phyloP scores from a whole-genome alignment of 2,113 vertebrate species.

The Engraulis encrasicolus region DNA sequence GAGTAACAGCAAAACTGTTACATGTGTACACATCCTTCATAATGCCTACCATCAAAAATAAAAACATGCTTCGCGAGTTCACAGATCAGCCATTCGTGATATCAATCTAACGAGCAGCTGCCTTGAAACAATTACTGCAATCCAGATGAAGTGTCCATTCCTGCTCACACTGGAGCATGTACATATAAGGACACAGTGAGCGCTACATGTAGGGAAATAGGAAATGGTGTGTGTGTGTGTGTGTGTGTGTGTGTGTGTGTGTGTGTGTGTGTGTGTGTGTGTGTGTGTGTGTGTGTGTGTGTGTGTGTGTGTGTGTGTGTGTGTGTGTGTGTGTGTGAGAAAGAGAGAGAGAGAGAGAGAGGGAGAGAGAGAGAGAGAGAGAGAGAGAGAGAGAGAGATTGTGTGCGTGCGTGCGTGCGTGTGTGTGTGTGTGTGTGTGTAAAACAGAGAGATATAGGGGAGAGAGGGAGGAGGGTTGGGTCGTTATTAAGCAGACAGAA shows the following conservation, averaged over 20 bases:
- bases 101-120: conserved; percentile 56
- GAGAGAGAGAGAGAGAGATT: too few species aligned
- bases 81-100: too few species aligned
- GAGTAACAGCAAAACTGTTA: too few species aligned
- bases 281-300: not conserved
- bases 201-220: not conserved
- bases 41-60: too few species aligned
- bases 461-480: too few species aligned
- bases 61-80: too few species aligned
- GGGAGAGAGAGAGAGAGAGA: not conserved
- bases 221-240: not conserved
- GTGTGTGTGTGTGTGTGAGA: too few species aligned
- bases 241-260: conserved; percentile 16
- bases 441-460: not conserved
- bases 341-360: not conserved
- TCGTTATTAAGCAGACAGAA: too few species aligned
- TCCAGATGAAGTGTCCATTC: conserved; percentile 63
- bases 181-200: conserved; percentile 75
- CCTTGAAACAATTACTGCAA: conserved; percentile 62
- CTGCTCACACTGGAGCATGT: conserved; percentile 60
- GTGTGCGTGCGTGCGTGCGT: too few species aligned
- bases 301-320: too few species aligned
- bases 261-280: conserved; percentile 22
- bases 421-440: too few species aligned
- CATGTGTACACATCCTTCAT: too few species aligned